Conservation (phyloP, 2,888 invertebrate species). For the Rhynchonema sp. region DNA sequence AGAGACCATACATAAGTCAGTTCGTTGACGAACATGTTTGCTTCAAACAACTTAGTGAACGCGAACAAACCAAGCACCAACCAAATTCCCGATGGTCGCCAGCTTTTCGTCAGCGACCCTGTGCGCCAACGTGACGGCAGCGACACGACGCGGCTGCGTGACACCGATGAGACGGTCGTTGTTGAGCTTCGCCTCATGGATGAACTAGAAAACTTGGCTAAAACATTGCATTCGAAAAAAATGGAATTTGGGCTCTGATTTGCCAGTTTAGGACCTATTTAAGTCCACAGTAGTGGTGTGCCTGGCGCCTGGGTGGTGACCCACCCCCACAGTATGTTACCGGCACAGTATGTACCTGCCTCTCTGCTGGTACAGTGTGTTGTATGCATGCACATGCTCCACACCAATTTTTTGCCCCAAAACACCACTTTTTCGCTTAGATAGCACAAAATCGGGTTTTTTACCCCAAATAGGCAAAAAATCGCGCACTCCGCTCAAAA, state of each 20-base stretch:
- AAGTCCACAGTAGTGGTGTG: neutral
- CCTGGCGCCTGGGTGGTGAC: neutral
- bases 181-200: neutral
- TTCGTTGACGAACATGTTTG: neutral
- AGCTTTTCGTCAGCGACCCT: constrained; percentile 19
- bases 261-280: neutral
- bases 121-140: constrained; percentile 47
- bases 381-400: no score
- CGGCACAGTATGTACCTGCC: no score
- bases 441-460: no score
- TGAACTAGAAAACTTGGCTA: neutral
- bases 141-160: constrained; percentile 75
- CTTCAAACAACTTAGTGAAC: neutral
- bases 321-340: no score
- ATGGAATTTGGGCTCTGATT: neutral
- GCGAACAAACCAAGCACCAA: neutral
- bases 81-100: constrained; percentile 12
- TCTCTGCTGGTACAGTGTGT: no score
- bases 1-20: neutral
- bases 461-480: no score
- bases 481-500: no score
- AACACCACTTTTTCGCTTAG: no score
- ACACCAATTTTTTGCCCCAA: no score
- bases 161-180: constrained; percentile 45
- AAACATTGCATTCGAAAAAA: neutral